phyloP scores from a whole-genome alignment of 1,140 invertebrate genomes.

The Habropoda laboriosa region DNA sequence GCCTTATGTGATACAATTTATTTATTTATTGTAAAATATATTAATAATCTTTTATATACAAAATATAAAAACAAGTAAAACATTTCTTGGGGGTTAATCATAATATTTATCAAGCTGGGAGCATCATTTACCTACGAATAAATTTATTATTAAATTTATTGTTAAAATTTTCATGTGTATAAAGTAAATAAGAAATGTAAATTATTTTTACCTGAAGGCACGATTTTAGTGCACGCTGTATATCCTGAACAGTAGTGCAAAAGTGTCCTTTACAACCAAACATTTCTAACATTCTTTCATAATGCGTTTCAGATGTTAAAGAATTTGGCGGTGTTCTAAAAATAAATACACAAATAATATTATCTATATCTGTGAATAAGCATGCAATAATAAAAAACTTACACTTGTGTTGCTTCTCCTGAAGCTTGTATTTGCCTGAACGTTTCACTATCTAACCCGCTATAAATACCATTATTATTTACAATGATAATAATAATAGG shows the following conservation, averaged over 20 bases:
- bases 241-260: conserved; percentile 88
- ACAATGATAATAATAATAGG: conserved; percentile 95
- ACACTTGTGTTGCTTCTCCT: conserved; percentile 86
- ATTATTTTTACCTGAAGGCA: conserved; percentile 83
- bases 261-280: conserved; percentile 92
- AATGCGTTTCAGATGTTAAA: conserved; percentile 89
- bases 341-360: conserved; percentile 54
- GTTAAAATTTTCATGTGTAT: too few relatives aligned
- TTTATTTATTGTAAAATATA: neutral
- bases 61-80: neutral
- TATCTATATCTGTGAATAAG: conserved; percentile 5
- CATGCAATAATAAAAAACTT: conserved; percentile 67
- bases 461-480: conserved; percentile 98
- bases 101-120: conserved; percentile 94
- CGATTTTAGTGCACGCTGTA: conserved; percentile 86
- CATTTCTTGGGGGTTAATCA: conserved; percentile 89
- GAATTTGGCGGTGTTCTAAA: conserved; percentile 91
- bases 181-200: conserved; percentile 5
- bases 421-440: conserved; percentile 87
- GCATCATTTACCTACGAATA: conserved; percentile 83
- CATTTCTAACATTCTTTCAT: conserved; percentile 95
- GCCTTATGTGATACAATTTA: too few relatives aligned
- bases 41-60: neutral
- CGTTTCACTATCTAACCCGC: conserved; percentile 90
- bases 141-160: conserved; percentile 2